Base-by-base conservation (phyloP, 2,888 invertebrate species). In the Cylloceria caligata region DNA sequence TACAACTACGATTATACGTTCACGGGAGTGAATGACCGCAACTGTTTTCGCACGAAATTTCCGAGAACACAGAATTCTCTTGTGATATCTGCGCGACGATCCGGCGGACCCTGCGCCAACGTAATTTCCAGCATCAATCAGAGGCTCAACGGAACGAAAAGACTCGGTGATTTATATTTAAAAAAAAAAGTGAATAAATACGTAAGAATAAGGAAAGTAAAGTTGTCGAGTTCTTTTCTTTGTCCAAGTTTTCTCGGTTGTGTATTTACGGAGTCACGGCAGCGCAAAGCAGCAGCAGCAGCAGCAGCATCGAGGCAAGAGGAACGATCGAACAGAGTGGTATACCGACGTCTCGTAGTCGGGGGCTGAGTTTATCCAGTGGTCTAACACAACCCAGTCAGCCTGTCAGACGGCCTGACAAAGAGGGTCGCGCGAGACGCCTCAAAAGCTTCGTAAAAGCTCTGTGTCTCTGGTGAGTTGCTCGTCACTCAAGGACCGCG, bases 321-420 rank as follows among this genome's bases (percentile, higher is more conserved):
- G 73, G 42, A 55, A 34, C 79, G 79, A 82, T 82, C 82, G 82
- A 82, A 82, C 80, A 30, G 30, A 67, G 47, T 65, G 49, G 16
- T 65, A 71, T 47, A 60, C 60, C 45, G 45, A 67, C 52, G 47
- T 67, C 62, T 72, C 72, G 30, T 24, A 47, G 65, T 57, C 52
- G 67, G 71, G 71, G 75, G 75, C 36, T 55, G 65, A 81, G 81
- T 81, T 76, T 68, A 64, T 64, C 74, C 78, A 21, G 52, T 24
- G 52, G 3, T 82, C 80, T 80, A 80, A 67, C 68, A 76, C 47
- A 45, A 72, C 49, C 74, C 75, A 52, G 79, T 79, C 75, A 62
- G 71, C 52, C 65, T 64, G 60, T 7, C 72, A 30, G 42, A 19
- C 69, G 52, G 65, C 52, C 62, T 60, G 76, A 47, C 67, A 68